phyloP scores from a whole-genome alignment of 2,888 invertebrate species.

The Mythimna loreyi region DNA sequence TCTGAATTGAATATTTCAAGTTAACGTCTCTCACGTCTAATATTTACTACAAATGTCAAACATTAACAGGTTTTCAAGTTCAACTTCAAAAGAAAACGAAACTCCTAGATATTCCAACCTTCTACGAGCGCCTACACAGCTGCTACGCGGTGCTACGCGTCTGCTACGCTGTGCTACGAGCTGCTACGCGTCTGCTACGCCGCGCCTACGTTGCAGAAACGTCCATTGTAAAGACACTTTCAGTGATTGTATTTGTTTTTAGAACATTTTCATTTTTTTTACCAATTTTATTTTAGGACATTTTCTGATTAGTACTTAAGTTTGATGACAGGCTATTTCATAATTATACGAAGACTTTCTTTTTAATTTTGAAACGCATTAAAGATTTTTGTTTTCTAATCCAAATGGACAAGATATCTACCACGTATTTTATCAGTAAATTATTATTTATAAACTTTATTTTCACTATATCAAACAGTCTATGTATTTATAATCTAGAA shows the following conservation, averaged over 20 bases:
- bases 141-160: constrained; percentile 8
- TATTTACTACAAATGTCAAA: no score
- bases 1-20: no score
- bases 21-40: no score
- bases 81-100: no score
- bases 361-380: constrained; percentile 9
- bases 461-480: constrained; percentile 41
- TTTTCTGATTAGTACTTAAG: constrained; percentile 6
- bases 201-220: not conserved
- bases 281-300: not conserved
- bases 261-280: no score
- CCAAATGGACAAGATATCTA: constrained; percentile 40
- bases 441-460: constrained; percentile 37
- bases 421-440: constrained; percentile 25
- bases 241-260: constrained; percentile 1
- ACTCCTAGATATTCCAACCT: no score
- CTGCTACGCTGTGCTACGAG: constrained; percentile 1
- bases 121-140: not conserved
- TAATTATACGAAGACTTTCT: constrained; percentile 11
- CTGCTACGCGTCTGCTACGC: not conserved
- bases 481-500: constrained; percentile 32
- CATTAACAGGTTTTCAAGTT: no score
- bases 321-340: constrained; percentile 15
- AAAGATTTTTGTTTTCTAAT: constrained; percentile 22
- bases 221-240: constrained; percentile 11